These are phyloP conservation scores for Podabrus alpinus DNA, from an alignment of 2,888 invertebrate genomes.

Conservation along the genomic window DNA sequence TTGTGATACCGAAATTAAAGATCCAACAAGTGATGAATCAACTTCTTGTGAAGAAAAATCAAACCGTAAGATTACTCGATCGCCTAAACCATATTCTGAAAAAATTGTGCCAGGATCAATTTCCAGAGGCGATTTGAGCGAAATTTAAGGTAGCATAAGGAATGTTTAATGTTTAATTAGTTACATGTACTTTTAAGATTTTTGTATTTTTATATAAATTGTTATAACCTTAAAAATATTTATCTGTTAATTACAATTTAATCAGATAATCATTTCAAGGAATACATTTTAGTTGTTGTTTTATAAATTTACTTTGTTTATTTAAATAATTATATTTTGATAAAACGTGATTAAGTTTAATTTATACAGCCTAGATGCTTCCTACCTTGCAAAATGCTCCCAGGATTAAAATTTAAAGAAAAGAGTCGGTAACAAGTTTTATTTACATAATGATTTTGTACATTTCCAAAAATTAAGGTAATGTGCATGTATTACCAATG, in stretches of 20 bases:
- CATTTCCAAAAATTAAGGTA: neutral
- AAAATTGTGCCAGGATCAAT: slow-evolving; percentile 16
- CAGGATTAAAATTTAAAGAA: too few relatives aligned
- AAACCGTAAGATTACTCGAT: neutral
- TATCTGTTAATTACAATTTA: neutral
- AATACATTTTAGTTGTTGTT: neutral
- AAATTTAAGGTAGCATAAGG: neutral
- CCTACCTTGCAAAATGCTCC: too few relatives aligned
- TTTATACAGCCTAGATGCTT: neutral
- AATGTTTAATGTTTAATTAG: neutral
- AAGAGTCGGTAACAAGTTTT: neutral
- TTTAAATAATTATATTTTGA: neutral
- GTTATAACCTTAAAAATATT: neutral
- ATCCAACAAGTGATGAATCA: neutral
- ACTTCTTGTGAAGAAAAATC: neutral
- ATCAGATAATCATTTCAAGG: neutral
- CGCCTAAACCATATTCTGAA: slow-evolving; percentile 17
- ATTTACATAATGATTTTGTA: neutral
- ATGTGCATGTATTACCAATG: neutral
- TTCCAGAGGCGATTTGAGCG: slow-evolving; percentile 15
- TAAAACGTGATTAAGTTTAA: neutral
- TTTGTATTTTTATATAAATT: slow-evolving; percentile 2
- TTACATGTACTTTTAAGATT: neutral
- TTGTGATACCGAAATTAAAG: neutral
- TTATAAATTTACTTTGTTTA: neutral